Evolutionary conservation across 23 tunicate species (phyloP), one percentile per base, ranked within the genome.

Genomic region (Styela plicata): DNA sequence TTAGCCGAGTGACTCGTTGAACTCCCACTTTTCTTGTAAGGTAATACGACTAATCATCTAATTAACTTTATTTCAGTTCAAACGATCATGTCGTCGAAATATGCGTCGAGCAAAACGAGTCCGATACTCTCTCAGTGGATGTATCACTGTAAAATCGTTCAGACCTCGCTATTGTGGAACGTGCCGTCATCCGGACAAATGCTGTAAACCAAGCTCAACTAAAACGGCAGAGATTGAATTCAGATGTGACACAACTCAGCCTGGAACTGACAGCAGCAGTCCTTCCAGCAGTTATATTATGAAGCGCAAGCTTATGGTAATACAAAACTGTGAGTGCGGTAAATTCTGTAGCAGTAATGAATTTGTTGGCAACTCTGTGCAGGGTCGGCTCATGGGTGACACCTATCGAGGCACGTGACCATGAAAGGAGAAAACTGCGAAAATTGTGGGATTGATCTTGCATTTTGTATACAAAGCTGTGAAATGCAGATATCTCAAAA

Each of bases 141-240:
- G 98, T 82, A 37, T 83, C 74, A 88, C 89, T 73, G 66, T 67
- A 19, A 74, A 69, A 79, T 70, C 77, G 63, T 93, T 82, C 93
- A 75, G 86, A 34, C 98, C 93, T 19, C 82, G 82, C 68, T 88
- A 93, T 69, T 93, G 98, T 69, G 90, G 98, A 10, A 22, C 78
- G 27, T 93, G 98, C 61, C 81, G 81, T 16, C 62, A 52, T 24
- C 33, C 87, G 0, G 84, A 71, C 22, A 87, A 74, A n/a, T 93
- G 98, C 69, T 93, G 98, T 84, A 36, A 63, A 23, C 98, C 98
- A 1, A 85, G 76, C 63, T 24, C 33, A 18, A 70, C 86, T 33
- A 85, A 85, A 31, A 93, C 98, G 16, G 74, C 82, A 0, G 65
- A 83, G 24, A 80, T 93, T 22, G 74, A 69, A 33, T 93, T 93